A percentile compares a stretch with the other conserved stretches of the same genome.
phyloP scores from a whole-genome alignment of 2,113 vertebrate genomes.

The Mobula birostris region DNA sequence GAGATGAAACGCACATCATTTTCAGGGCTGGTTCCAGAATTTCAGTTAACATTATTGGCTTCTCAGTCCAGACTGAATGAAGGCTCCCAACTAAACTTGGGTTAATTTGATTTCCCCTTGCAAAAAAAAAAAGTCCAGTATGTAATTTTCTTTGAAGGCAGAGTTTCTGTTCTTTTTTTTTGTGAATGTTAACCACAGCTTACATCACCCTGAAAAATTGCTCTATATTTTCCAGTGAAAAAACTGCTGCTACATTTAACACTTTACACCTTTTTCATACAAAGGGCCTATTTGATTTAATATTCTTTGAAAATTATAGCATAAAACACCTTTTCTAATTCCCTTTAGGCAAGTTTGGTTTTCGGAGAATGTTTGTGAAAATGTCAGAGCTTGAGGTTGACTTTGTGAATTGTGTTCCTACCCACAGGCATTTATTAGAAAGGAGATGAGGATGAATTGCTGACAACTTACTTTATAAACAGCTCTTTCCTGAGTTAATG shows the following conservation, averaged over 20 bases:
- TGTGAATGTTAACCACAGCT: not conserved
- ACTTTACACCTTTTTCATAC: not conserved
- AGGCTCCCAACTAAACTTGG: not conserved
- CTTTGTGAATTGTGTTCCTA: not conserved
- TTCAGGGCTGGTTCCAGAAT: not conserved
- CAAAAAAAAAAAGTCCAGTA: not conserved
- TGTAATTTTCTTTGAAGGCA: slow-evolving; percentile 9
- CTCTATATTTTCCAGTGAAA: not conserved
- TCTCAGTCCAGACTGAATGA: not conserved
- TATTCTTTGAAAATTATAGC: slow-evolving; percentile 11
- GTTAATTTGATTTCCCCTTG: slow-evolving; percentile 7
- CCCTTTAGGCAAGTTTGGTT: not conserved
- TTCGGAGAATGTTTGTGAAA: slow-evolving; percentile 8
- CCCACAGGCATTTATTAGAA: not conserved
- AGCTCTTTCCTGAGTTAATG: slow-evolving; percentile 31
- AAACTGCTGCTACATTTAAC: not conserved
- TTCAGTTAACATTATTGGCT: not conserved
- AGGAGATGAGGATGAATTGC: slow-evolving; percentile 27
- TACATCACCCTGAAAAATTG: slow-evolving; percentile 17
- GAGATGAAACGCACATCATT: slow-evolving; percentile 20
- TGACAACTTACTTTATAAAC: slow-evolving; percentile 26
- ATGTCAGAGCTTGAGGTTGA: not conserved
- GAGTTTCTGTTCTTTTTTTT: not conserved
- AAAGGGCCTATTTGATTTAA: slow-evolving; percentile 17
- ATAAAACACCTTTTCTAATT: not conserved